Percentiles rank a stretch among this genome's conserved stretches.
Conservation (phyloP, 2,797 vertebrate species). For the Neostethus bicornis region DNA sequence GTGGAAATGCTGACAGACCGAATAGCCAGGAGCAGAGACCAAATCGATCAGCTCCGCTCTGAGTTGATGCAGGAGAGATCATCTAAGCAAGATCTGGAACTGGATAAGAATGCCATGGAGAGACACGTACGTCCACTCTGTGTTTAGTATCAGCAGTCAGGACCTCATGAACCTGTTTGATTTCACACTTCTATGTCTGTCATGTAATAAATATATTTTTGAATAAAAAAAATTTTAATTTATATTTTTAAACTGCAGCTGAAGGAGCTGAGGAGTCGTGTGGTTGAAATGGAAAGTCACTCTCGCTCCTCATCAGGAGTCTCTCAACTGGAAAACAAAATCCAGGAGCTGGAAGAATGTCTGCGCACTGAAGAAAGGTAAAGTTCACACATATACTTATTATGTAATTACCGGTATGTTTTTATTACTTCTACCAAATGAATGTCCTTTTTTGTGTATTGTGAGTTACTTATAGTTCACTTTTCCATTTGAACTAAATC, state of each 20-base stretch:
- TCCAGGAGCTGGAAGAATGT: slow-evolving; percentile 88
- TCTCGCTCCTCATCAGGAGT: slow-evolving; percentile 83
- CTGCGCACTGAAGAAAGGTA: slow-evolving; percentile 89
- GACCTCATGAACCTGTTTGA: background rate
- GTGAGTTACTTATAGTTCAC: background rate
- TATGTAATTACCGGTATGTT: too few species aligned
- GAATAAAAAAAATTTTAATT: too few species aligned
- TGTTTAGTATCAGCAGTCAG: background rate
- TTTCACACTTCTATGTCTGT: background rate
- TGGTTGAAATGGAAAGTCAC: slow-evolving; percentile 88
- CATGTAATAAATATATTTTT: too few species aligned
- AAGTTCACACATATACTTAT: too few species aligned
- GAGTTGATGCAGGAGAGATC: slow-evolving; percentile 94
- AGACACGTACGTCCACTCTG: slow-evolving; percentile 62
- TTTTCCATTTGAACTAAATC: background rate
- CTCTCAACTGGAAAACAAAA: slow-evolving; percentile 86
- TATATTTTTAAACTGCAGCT: slow-evolving; percentile 72
- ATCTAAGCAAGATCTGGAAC: slow-evolving; percentile 91
- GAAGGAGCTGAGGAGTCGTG: slow-evolving; percentile 89
- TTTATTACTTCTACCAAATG: too few species aligned
- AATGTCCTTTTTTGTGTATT: background rate
- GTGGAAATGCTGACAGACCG: slow-evolving; percentile 90
- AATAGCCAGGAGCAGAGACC: slow-evolving; percentile 88
- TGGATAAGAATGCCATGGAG: slow-evolving; percentile 93
- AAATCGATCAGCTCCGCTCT: slow-evolving; percentile 91